A percentile compares a stretch with the other conserved stretches of the same genome.
phyloP scores from a whole-genome alignment of 2,797 vertebrate genomes.

The Neosilurus hyrtlii region DNA sequence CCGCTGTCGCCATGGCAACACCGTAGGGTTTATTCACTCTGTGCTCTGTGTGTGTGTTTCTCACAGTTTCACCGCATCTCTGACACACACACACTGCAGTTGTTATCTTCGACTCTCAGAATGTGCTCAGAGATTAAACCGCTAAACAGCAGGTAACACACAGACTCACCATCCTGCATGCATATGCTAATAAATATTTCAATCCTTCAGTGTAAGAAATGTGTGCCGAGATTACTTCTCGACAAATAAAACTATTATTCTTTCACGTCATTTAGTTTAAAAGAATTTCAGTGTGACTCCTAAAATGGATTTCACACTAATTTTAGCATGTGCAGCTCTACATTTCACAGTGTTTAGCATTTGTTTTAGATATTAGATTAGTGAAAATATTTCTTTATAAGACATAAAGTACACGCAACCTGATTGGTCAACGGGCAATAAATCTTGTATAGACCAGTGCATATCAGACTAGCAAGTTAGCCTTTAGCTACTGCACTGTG shows the following conservation, averaged over 20 bases:
- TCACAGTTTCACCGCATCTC: constrained; percentile 12
- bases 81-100: constrained; percentile 53
- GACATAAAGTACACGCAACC: background rate
- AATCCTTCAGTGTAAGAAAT: too few relatives aligned
- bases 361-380: background rate
- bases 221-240: background rate
- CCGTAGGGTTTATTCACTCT: constrained; percentile 65
- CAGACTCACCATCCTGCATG: background rate
- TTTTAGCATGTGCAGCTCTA: background rate
- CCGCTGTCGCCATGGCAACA: constrained; percentile 73
- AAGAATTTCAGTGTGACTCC: background rate
- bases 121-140: background rate
- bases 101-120: constrained; percentile 57
- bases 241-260: background rate
- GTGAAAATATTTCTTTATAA: background rate
- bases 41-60: constrained; percentile 25
- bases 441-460: too few relatives aligned
- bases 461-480: too few relatives aligned
- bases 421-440: too few relatives aligned
- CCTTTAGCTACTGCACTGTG: too few relatives aligned
- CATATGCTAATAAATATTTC: background rate
- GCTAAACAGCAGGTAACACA: background rate
- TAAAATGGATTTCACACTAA: background rate
- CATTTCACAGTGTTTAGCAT: background rate
- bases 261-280: background rate